Conservation (phyloP, 1,140 invertebrate genomes). For the Pemphigus obesinymphae region DNA sequence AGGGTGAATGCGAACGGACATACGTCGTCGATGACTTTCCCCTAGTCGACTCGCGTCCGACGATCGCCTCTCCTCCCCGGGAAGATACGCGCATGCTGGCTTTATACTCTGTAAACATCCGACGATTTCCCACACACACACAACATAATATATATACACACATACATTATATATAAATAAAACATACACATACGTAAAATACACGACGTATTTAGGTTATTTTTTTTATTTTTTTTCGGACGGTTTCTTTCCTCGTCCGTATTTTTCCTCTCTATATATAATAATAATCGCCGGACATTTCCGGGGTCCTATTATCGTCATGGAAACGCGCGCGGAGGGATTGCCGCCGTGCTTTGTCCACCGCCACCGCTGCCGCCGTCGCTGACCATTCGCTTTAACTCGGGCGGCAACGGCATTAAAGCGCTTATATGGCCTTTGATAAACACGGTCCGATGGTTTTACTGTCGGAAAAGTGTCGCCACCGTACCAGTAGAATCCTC, state of each 20-base stretch:
- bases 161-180: too few species aligned
- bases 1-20: neutral
- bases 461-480: constrained; percentile 34
- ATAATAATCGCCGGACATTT: constrained; percentile 34
- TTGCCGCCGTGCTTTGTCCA: constrained; percentile 2
- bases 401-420: neutral
- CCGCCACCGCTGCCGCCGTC: neutral
- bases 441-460: constrained; percentile 30
- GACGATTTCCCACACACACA: neutral
- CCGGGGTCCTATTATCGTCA: constrained; percentile 11
- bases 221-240: neutral
- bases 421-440: constrained; percentile 36
- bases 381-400: constrained; percentile 14
- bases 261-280: neutral
- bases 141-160: too few species aligned
- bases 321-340: constrained; percentile 30
- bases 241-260: neutral
- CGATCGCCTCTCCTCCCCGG: neutral
- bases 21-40: neutral
- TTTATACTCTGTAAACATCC: neutral
- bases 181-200: neutral
- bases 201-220: neutral
- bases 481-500: neutral
- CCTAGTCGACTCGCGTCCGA: neutral
- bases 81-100: neutral